Evolutionary conservation across 2,888 invertebrate genomes (phyloP).

Genomic region (Danaus chrysippus): DNA sequence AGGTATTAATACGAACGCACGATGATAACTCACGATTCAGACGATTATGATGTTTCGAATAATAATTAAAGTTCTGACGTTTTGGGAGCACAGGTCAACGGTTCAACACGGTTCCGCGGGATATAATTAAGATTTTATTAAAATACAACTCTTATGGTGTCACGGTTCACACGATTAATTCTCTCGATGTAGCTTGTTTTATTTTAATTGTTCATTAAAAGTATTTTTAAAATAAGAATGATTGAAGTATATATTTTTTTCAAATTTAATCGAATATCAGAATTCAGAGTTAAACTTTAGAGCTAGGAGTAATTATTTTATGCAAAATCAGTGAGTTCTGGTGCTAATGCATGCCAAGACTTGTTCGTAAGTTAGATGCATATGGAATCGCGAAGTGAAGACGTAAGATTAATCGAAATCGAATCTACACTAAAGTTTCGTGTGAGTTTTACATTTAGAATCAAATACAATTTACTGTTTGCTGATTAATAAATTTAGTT

Average conservation of each 20-base stretch:
- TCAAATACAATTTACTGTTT: slow-evolving; percentile 6
- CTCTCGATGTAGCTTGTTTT: background rate
- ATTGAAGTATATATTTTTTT: background rate
- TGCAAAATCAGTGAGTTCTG: slow-evolving; percentile 25
- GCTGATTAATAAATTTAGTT: slow-evolving; percentile 2
- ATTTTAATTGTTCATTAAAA: slow-evolving; percentile 3
- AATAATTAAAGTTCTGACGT: slow-evolving; percentile 70
- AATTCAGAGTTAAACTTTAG: background rate
- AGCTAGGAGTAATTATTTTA: slow-evolving; percentile 25
- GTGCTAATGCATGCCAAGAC: slow-evolving; percentile 32
- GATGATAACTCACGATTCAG: slow-evolving; percentile 68
- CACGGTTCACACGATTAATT: slow-evolving; percentile 12
- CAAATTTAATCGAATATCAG: background rate
- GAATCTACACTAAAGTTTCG: slow-evolving; percentile 34
- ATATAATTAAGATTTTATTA: slow-evolving; percentile 31
- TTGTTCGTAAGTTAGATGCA: slow-evolving; percentile 32
- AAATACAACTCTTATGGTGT: slow-evolving; percentile 11
- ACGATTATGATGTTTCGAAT: slow-evolving; percentile 74
- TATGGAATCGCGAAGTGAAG: slow-evolving; percentile 32
- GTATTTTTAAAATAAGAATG: background rate
- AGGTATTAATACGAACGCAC: slow-evolving; percentile 58
- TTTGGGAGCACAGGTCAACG: slow-evolving; percentile 56
- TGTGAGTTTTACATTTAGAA: slow-evolving; percentile 22
- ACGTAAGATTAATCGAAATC: slow-evolving; percentile 43
- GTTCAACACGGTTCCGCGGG: slow-evolving; percentile 34